Evolutionary conservation across 2,113 vertebrate genomes (phyloP).

Genomic region (Tursiops truncatus): DNA sequence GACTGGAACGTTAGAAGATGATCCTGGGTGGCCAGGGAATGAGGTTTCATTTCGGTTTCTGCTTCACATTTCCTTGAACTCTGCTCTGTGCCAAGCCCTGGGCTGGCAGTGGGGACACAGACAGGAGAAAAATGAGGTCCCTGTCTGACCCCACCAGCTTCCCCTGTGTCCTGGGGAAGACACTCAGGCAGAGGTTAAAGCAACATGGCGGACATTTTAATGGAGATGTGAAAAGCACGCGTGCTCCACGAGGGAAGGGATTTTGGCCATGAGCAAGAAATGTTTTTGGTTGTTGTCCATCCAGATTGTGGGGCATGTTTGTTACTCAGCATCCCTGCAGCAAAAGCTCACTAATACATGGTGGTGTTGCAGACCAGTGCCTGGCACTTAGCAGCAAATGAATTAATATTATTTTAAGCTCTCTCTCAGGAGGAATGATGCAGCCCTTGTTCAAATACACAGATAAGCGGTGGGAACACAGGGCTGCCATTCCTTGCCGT

Average conservation of each 20-base stretch:
- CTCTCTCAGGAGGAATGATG: neutral
- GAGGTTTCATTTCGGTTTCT: neutral
- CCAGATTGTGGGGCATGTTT: neutral
- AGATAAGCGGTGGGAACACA: too few species aligned
- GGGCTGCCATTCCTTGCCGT: neutral
- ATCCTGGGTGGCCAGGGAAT: neutral
- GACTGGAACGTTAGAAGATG: neutral
- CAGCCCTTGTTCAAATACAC: neutral
- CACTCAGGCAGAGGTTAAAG: neutral
- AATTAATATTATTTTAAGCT: neutral
- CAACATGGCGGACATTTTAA: neutral
- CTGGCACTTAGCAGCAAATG: neutral
- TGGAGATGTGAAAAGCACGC: fast-evolving
- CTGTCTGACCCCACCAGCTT: neutral
- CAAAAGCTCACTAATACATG: neutral
- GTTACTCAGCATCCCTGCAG: neutral
- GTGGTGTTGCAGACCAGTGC: too few species aligned
- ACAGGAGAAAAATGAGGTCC: neutral
- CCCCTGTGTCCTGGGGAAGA: neutral
- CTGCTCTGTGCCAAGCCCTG: neutral
- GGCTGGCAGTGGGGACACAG: neutral
- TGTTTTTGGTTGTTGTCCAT: too few species aligned
- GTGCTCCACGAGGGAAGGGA: neutral
- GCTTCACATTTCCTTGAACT: neutral
- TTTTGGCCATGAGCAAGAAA: neutral